Evolutionary conservation across 2,888 invertebrate genomes (phyloP), one percentile per base, ranked within the genome.

Genomic region (Acleris sparsana): DNA sequence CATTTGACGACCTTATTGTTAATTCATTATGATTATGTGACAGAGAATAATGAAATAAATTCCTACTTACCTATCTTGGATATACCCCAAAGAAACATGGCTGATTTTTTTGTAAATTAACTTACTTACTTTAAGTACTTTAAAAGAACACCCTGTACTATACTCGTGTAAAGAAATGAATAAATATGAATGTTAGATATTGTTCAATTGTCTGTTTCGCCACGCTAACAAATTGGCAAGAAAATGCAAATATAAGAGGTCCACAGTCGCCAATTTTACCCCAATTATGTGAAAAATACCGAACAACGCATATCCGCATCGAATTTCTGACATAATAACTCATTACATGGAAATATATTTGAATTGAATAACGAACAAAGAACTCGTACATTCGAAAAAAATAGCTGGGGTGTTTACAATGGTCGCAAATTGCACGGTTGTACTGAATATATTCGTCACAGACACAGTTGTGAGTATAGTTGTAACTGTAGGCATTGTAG

Each of bases 361-460:
- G 46, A 46, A 46, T 16, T 17, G 17, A 17, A 46, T 46, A 17
- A 16, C 46, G 46, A 46, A 53, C 53, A 53, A 53, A 13, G 33
- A 33, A n/a, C 53, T 18, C 17, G 5, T 46, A 17, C 17, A 6
- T 46, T 46, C 5, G n/a, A 46, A 46, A n/a, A 46, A 17, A 46
- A 52, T 52, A 2, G 13, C 44, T 49, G 58, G 49, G 48, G 25
- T 9, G 11, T 48, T 13, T 9, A 59, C 49, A 59, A 49, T 59
- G 20, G 33, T 33, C 33, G 49, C 46, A 17, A 48, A 59, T 49
- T 48, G 17, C 33, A 59, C 48, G 49, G 58, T 59, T 48, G 17
- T 17, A 18, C 44, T 33, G 33, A 29, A 59, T 39, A 44, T 18
- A 18, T 59, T 59, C 18, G 58, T 49, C 58, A 59, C 58, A 59